Base-by-base conservation (phyloP, 2,113 vertebrate species). In the Ammodytes dubius region DNA sequence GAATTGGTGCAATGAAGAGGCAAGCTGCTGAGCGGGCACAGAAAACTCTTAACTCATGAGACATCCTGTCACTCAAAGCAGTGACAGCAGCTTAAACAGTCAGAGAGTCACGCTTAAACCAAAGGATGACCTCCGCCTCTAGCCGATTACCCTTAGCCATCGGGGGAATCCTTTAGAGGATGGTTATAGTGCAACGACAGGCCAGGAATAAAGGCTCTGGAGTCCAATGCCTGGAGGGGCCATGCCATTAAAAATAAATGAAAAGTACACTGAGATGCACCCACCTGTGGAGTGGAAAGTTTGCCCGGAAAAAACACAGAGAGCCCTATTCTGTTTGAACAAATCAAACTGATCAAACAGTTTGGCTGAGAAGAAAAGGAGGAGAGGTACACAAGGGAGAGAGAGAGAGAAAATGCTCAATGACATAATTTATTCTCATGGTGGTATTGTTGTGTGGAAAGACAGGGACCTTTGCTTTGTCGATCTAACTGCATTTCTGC, bases 261-360 rank as follows among this genome's bases (percentile, higher is more conserved):
- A 89, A 92, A 92, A 80, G 89, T 75, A 92, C 87, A 94, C 89
- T 5, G 65, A 80, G 83, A 88, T 37, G 12, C 0, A 39, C 60
- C 27, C 88, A 92, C 90, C 87, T 89, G 87, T 85, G 78, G 87
- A 83, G 83, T 45, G 67, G 59, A 84, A 74, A 50, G 83, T 89
- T 88, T 87, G 85, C 78, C 73, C 10, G 6, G 86, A 84, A 87
- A 84, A 87, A 90, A 91, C 70, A 91, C 56, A 80, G 50, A 52
- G 71, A 67, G 69, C 57, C 42, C 12, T 11, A 66, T 50, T 74
- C 69, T 92, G 89, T 94, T 92, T 92, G 91, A 89, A 84, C 77
- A 85, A 87, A 89, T 92, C 90, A 91, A 81, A 84, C 83, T 84
- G 87, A 88, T 93, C 91, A 93, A 93, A 94, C 91, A 90, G 77